Evolutionary conservation across 2,797 vertebrate species (phyloP).

Genomic region (Acropternis orthonyx): DNA sequence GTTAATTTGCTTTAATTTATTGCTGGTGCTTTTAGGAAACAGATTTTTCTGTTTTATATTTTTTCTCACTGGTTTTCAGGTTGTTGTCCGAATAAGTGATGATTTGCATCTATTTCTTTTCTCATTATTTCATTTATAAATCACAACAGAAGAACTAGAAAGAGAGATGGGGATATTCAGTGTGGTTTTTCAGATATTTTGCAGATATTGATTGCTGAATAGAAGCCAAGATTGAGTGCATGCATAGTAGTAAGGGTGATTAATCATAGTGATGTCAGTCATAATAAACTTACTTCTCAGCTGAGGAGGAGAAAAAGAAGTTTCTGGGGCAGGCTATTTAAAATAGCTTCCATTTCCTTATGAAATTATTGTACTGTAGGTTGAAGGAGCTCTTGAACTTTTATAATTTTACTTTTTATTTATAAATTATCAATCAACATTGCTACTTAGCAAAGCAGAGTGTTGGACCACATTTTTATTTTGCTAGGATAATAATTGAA

Average conservation of each 20-base stretch:
- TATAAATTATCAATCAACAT: background rate
- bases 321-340: background rate
- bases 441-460: background rate
- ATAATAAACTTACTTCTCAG: background rate
- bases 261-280: background rate
- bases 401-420: background rate
- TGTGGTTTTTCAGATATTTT: background rate
- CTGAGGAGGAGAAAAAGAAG: background rate
- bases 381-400: background rate
- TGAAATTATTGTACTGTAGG: background rate
- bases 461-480: background rate
- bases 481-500: background rate
- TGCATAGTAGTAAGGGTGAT: background rate
- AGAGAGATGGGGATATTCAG: background rate
- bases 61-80: background rate
- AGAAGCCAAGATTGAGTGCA: background rate
- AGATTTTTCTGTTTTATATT: background rate
- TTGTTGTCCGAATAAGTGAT: background rate
- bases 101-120: background rate
- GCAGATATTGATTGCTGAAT: background rate
- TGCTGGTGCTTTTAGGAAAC: background rate
- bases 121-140: background rate
- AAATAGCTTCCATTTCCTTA: background rate
- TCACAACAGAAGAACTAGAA: background rate
- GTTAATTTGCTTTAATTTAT: constrained; percentile 42